Base-by-base conservation (phyloP, 1,140 invertebrate genomes). In the Aleiodes sp. region DNA sequence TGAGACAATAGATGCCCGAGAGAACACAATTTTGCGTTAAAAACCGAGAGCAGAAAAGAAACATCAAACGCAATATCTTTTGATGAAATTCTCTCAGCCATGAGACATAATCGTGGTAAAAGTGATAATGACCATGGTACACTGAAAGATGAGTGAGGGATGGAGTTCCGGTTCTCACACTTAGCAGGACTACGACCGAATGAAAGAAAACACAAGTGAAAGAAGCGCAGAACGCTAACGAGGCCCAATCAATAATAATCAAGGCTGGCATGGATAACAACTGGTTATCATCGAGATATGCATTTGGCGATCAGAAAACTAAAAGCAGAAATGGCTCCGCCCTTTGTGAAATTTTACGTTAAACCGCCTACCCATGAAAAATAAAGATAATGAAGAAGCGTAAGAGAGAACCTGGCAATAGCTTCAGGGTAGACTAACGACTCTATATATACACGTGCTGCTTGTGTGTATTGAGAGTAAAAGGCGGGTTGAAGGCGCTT, bases 181-280 rank as follows among this genome's bases (percentile, higher is more conserved):
- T 75, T 60, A 57, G 65, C 71, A 76, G 75, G 19, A 26, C 46
- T 26, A n/a, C 19, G 10, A 9, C 14, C 12, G 56, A 26, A 1
- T 31, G 12, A 31, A 59, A 31, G 14, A 59, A 31, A 12, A 28
- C 35, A 61, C 57, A 37, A 10, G n/a, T 26, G 7, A 79, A 73
- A 72, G 74, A 77, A 76, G 73, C 77, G 64, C 72, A 46, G 63
- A 28, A 57, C 71, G 67, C 72, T 79, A 80, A 81, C 77, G 78
- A 80, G 77, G 73, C 72, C 72, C 76, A 78, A 82, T 82, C 80
- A 78, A 80, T 83, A 83, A 82, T 73, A 70, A 52, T 52, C 46
- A 24, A n/a, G 46, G 10, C 24, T 59, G 56, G n/a, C 56, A 24
- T 57, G 71, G 75, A 75, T 81, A 82, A 82, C 76, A 73, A 82